These are phyloP conservation scores for Isurus oxyrinchus DNA, from an alignment of 2,113 vertebrate genomes.

Conservation along the genomic window DNA sequence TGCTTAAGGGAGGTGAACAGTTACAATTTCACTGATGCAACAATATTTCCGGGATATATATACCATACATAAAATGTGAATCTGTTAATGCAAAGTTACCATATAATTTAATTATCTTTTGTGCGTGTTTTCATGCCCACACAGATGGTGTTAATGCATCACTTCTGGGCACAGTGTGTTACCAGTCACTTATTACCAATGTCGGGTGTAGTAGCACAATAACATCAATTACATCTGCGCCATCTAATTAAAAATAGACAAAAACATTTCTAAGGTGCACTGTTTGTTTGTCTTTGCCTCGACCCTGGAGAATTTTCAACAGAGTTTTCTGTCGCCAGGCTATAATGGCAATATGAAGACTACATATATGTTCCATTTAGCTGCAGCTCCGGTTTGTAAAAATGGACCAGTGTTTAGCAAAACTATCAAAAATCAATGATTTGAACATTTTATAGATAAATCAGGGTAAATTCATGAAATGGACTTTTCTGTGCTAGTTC, in stretches of 20 bases:
- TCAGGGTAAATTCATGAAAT: not conserved
- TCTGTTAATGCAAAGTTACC: not conserved
- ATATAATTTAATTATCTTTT: not conserved
- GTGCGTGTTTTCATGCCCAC: not conserved
- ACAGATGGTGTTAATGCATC: not conserved
- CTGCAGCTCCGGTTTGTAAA: not conserved
- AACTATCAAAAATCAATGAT: not conserved
- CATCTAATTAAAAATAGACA: not conserved
- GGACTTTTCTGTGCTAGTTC: too few species aligned
- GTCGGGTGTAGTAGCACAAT: not conserved
- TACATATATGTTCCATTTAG: not conserved
- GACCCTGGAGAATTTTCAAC: not conserved
- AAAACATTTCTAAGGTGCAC: not conserved
- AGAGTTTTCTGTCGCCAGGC: not conserved
- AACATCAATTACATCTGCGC: not conserved
- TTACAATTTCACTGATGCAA: not conserved
- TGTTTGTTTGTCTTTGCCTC: not conserved
- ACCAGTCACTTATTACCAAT: not conserved
- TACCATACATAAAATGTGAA: not conserved
- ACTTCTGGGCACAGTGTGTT: not conserved
- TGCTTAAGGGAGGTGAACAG: not conserved
- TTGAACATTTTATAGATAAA: not conserved
- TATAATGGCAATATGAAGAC: not conserved
- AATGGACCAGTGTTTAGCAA: not conserved
- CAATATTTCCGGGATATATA: not conserved